These are phyloP conservation scores for Herpetotheres cachinnans DNA, from an alignment of 2,113 vertebrate species.

Conservation along the genomic window DNA sequence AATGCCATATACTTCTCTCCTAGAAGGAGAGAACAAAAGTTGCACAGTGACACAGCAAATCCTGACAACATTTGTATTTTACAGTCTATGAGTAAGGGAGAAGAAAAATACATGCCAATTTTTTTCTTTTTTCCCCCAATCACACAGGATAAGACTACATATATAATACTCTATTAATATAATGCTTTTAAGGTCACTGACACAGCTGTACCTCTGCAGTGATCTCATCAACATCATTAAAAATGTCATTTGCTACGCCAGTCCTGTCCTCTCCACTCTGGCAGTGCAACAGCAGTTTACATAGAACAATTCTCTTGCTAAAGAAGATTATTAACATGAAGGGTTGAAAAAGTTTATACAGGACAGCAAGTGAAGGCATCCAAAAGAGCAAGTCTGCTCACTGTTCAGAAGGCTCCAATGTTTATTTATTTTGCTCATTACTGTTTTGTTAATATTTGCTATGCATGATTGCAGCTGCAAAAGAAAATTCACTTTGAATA, in stretches of 20 bases:
- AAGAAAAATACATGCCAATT: neutral
- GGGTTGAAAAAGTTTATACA: neutral
- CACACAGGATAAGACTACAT: neutral
- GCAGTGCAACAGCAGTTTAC: neutral
- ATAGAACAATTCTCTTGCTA: neutral
- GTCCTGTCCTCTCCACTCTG: neutral
- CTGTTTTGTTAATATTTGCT: neutral
- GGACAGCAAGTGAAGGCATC: neutral
- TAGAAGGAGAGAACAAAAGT: conserved; percentile 53
- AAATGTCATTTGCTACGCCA: neutral
- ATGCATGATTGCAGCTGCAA: neutral
- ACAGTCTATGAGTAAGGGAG: neutral
- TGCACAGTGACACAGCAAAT: neutral
- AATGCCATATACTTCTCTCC: conserved; percentile 88
- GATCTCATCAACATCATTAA: neutral
- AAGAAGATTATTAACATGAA: neutral
- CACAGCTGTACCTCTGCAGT: neutral
- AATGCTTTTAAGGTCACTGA: neutral
- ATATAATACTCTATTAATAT: neutral
- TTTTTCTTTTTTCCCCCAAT: neutral
- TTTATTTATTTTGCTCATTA: neutral
- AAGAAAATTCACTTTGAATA: neutral
- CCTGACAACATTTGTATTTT: neutral
- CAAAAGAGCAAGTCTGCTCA: neutral
- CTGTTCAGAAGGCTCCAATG: neutral